Base-by-base conservation (phyloP, 2,797 vertebrate species). In the Neoniphon sammara region DNA sequence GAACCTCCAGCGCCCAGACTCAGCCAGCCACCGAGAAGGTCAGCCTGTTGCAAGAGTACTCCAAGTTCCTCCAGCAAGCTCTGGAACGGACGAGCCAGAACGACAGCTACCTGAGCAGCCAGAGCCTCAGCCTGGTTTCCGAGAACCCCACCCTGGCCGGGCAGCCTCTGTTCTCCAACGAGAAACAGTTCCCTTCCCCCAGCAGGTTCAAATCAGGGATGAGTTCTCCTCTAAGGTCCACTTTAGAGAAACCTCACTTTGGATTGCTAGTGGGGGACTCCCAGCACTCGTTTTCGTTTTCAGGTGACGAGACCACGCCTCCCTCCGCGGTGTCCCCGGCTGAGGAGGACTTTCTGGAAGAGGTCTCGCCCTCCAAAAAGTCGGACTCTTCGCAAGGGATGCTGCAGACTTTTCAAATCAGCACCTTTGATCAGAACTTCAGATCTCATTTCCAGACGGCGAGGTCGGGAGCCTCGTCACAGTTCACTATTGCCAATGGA, bases 31-130 rank as follows among this genome's bases (percentile, higher is more conserved):
- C 95, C 1, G 98, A 99, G 93, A 99, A 99, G 94, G 96, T 97
- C 93, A 98, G 95, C 87, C 98, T 99, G 94, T 87, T 99, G 89
- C 98, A 99, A 75, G 98, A 99, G 77, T 99, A 99, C 89, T 99
- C 97, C 18, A 99, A 99, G 91, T 99, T 98, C 89, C 94, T 99
- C 76, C 98, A 99, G 80, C 98, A 99, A 94, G 98, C 98, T 15
- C 93, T 99, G 93, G 98, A 99, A 93, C 95, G 98, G 94, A 99
- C 98, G 93, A 99, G 98, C 94, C 98, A 99, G 95, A 99, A 99
- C 69, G 98, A 99, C 94, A 97, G 96, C 93, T 99, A 98, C 95
- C 95, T 99, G 91, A 99, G 96, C 90, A 98, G 95, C 93, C 95
- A 96, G 64, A 97, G 96, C 95, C 97, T 99, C 94, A 97, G 97